Conservation (phyloP, 2,113 vertebrate genomes). For the Rissa tridactyla region DNA sequence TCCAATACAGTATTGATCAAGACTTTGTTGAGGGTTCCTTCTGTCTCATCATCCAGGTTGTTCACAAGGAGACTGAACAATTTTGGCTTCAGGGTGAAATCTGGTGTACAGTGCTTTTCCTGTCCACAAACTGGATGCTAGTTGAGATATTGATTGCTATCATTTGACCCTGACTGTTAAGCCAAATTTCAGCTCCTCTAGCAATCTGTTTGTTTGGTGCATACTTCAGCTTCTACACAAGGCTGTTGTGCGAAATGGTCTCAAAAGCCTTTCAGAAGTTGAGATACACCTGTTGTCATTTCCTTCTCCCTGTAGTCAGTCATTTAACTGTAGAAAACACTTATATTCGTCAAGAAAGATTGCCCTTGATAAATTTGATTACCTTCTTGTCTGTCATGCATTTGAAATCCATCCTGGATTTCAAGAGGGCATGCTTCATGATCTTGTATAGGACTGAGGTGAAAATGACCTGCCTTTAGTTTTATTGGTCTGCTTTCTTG, state of each 20-base stretch:
- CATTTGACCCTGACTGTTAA: neutral
- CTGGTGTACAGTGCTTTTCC: neutral
- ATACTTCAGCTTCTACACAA: neutral
- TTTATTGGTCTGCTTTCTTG: neutral
- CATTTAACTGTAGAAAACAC: neutral
- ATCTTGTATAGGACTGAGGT: neutral
- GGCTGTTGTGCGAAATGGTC: neutral
- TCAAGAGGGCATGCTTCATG: neutral
- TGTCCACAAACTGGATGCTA: neutral
- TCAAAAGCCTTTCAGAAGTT: neutral
- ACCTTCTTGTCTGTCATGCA: neutral
- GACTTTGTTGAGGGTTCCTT: neutral
- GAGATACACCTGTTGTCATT: neutral
- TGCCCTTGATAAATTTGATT: neutral
- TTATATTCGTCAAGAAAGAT: neutral
- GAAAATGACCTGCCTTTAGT: neutral
- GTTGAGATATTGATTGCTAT: neutral
- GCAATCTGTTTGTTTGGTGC: neutral
- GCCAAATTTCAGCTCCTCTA: neutral
- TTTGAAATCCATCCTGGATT: neutral
- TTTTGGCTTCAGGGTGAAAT: neutral
- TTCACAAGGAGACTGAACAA: neutral
- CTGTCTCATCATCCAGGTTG: neutral
- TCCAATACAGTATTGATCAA: neutral
- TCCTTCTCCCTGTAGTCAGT: neutral